These are phyloP conservation scores for Bilobella aurantiaca DNA, from an alignment of 1,140 invertebrate species.

Conservation along the genomic window DNA sequence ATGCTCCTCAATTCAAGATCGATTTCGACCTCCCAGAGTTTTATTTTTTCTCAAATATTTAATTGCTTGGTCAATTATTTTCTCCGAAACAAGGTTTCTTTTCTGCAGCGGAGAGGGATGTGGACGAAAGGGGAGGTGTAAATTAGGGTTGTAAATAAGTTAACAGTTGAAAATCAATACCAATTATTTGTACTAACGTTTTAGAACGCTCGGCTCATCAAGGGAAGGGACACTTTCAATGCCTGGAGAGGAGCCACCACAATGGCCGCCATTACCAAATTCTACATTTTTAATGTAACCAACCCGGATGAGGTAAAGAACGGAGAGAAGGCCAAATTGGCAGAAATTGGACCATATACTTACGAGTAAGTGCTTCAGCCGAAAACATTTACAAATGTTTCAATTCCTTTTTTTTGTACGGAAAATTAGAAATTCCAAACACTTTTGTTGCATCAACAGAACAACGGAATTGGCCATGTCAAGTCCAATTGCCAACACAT, in stretches of 20 bases:
- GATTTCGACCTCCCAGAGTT: no score
- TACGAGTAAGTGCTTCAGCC: constrained; percentile 7
- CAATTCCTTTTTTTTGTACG: background rate
- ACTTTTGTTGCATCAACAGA: no score
- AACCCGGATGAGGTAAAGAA: constrained; percentile 7
- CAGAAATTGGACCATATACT: constrained; percentile 14
- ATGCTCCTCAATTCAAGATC: no score
- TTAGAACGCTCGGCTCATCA: background rate
- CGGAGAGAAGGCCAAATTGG: constrained; percentile 7
- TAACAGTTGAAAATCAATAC: background rate
- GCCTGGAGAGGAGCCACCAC: background rate
- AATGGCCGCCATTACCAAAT: background rate
- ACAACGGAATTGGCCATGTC: no score
- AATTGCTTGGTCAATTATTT: no score
- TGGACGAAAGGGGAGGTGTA: background rate
- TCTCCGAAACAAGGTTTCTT: no score
- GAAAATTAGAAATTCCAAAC: no score
- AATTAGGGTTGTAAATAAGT: background rate
- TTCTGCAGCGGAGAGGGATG: no score
- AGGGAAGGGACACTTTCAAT: background rate
- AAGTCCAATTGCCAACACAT: no score
- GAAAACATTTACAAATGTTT: background rate
- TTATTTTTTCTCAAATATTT: no score
- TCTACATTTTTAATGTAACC: constrained; percentile 13
- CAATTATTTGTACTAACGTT: background rate